These are phyloP conservation scores for Sakesphorus luctuosus DNA, from an alignment of 2,113 vertebrate genomes.

Conservation along the genomic window DNA sequence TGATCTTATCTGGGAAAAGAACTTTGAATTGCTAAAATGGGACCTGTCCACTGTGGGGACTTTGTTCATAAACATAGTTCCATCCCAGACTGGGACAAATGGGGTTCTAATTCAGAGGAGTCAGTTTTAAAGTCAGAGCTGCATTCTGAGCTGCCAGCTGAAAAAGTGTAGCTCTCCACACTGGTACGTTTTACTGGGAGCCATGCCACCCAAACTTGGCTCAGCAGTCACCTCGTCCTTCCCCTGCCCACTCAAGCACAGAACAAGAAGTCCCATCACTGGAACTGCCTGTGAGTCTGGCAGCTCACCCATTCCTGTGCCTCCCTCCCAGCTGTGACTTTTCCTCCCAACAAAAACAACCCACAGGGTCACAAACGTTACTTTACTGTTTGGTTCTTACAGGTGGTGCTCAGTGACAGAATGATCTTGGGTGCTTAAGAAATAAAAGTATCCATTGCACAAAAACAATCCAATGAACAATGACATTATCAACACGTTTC, in stretches of 20 bases:
- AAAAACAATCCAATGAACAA: not conserved
- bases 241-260: not conserved
- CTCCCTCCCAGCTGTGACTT: not conserved
- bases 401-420: not conserved
- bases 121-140: not conserved
- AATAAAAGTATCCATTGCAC: not conserved
- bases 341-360: not conserved
- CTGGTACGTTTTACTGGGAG: conserved; percentile 15
- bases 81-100: not conserved
- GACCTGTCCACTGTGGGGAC: accelerated
- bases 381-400: not conserved
- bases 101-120: not conserved
- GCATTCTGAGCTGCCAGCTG: not conserved
- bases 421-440: not conserved
- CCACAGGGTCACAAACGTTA: not conserved
- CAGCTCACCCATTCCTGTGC: not conserved
- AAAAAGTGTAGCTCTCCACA: not conserved
- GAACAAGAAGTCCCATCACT: conserved; percentile 6
- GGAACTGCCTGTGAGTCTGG: not conserved
- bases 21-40: not conserved
- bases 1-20: not conserved
- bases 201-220: conserved; percentile 26
- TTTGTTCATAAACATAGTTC: not conserved
- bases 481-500: not conserved
- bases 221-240: not conserved